Evolutionary conservation across 2,888 invertebrate species (phyloP).

Genomic region (Macroteleia sp.): DNA sequence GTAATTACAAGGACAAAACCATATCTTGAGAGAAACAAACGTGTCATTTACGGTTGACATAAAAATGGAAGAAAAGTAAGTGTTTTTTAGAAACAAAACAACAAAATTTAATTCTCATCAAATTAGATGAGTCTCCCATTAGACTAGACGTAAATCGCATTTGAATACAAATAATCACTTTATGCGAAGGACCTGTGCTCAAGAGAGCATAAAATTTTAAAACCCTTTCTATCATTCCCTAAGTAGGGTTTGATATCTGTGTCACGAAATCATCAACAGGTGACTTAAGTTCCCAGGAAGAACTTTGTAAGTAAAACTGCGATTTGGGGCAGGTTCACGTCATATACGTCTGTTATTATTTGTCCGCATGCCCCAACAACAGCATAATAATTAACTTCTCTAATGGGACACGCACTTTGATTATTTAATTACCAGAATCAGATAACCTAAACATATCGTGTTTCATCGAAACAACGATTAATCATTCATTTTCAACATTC

Average conservation of each 20-base stretch:
- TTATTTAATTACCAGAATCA: conserved; percentile 28
- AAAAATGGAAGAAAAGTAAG: too few species aligned
- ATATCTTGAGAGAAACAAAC: too few species aligned
- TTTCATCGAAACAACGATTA: conserved; percentile 17
- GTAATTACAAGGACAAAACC: too few species aligned
- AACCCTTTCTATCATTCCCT: conserved; percentile 42
- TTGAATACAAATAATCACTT: conserved; percentile 45
- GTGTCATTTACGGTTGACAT: too few species aligned
- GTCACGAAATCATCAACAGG: conserved; percentile 61
- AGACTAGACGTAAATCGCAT: neutral
- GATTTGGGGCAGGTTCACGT: conserved; percentile 13
- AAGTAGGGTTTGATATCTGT: conserved; percentile 48
- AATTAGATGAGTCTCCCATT: conserved; percentile 16
- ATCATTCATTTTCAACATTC: conserved; percentile 18
- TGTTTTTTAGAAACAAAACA: too few species aligned
- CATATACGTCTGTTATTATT: conserved; percentile 23
- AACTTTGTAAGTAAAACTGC: conserved; percentile 23
- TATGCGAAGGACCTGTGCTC: conserved; percentile 41
- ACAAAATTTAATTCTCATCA: conserved; percentile 12
- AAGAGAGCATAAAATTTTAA: conserved; percentile 54
- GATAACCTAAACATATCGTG: conserved; percentile 20
- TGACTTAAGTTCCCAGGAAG: conserved; percentile 52
- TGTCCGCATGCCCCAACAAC: neutral
- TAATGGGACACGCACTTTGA: conserved; percentile 39
- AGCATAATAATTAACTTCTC: conserved; percentile 15